Evolutionary conservation across 2,888 invertebrate species (phyloP).

Genomic region (Pheosia gnoma): DNA sequence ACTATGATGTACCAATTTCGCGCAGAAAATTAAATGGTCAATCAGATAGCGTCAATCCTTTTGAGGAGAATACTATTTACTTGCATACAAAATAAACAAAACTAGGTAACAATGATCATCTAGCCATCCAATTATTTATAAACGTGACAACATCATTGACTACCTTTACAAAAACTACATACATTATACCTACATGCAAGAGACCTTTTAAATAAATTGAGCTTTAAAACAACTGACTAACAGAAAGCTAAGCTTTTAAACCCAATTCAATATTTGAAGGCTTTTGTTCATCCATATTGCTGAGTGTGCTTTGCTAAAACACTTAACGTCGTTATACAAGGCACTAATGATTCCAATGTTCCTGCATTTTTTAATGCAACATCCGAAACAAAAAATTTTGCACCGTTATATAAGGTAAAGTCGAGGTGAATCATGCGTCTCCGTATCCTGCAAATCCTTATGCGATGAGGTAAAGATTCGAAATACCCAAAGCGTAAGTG

Average conservation of each 20-base stretch:
- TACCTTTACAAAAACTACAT: no score
- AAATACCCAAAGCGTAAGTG: slow-evolving; percentile 19
- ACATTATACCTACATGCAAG: neutral
- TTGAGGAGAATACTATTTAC: no score
- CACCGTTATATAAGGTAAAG: slow-evolving; percentile 43
- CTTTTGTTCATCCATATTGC: slow-evolving; percentile 11
- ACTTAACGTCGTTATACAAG: slow-evolving; percentile 22
- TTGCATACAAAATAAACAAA: no score
- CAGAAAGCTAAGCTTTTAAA: slow-evolving; percentile 10
- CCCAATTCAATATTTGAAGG: slow-evolving; percentile 19
- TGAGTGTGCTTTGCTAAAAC: slow-evolving; percentile 9
- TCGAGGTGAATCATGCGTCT: slow-evolving; percentile 35
- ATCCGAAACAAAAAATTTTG: slow-evolving; percentile 22
- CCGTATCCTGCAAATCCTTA: slow-evolving; percentile 23
- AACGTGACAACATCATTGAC: no score
- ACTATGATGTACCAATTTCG: neutral
- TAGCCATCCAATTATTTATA: no score
- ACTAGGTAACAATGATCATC: no score
- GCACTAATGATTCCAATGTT: slow-evolving; percentile 13
- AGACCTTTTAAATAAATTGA: neutral
- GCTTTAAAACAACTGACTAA: neutral
- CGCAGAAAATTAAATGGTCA: neutral
- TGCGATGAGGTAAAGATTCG: slow-evolving; percentile 17
- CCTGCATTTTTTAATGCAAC: slow-evolving; percentile 18
- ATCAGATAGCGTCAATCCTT: neutral